Base-by-base conservation (phyloP, 1,140 invertebrate genomes). In the Dendroctonus ponderosae region DNA sequence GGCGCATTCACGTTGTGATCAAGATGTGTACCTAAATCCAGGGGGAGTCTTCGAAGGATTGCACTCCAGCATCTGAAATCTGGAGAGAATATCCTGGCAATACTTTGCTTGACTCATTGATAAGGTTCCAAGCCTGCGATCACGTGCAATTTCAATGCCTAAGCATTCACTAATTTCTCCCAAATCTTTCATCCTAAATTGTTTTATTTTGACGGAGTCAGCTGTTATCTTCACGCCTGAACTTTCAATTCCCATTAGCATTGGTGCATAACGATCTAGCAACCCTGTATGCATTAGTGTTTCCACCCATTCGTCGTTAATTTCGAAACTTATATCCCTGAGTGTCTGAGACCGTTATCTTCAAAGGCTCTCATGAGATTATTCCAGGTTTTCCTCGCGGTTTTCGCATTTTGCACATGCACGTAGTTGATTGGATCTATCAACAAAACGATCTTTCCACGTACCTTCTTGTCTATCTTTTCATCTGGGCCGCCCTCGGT, bases 261-360 rank as follows among this genome's bases (percentile, higher is more conserved):
- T n/a, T n/a, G 76, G 73, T 14, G 70, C 62, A 70, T 74, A 74
- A 38, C 75, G 62, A 62, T 68, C 69, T 26, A 74, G 51, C 12
- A 76, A 59, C 4, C 72, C 73, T 41, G 60, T 62, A 6, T 75
- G 51, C 71, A 77, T 73, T 15, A 75, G 53, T 48, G 56, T 72
- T 11, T 50, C 69, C 14, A 72, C 37, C 52, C 75, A 65, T 57
- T 73, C 71, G 56, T 75, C 70, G 52, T 74, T 71, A 0, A 78
- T 12, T 5, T 67, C 67, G 62, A 70, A 70, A n/a, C 66, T 56
- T 39, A 74, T 73, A 6, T 56, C 50, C 12, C n/a, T n/a, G 6
- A 69, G 48, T 54, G 58, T 40, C 39, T 69, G 62, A 66, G 50
- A 8, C 62, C 62, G 60, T 67, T 64, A 41, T 70, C 66, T 48